Evolutionary conservation across 1,140 invertebrate genomes (phyloP).

Genomic region (Manduca sexta): DNA sequence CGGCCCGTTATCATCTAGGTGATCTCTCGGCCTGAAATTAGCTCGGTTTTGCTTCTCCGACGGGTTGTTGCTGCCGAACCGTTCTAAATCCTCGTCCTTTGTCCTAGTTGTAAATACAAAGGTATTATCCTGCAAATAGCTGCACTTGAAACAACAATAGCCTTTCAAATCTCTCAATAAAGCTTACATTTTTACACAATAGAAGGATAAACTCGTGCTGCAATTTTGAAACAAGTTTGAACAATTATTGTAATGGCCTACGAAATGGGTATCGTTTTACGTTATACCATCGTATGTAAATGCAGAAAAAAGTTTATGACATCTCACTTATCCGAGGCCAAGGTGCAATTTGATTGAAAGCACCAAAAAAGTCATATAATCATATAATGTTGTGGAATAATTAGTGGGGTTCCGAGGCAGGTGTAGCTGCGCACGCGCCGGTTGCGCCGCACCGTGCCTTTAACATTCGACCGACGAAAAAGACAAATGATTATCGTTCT

Average conservation of each 20-base stretch:
- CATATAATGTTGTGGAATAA: constrained; percentile 71
- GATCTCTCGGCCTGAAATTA: constrained; percentile 38
- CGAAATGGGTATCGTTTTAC: constrained; percentile 41
- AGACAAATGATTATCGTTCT: too few species aligned
- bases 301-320: constrained; percentile 67
- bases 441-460: constrained; percentile 15
- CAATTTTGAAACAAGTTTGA: too few species aligned
- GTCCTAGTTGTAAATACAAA: too few species aligned
- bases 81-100: neutral
- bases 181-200: neutral
- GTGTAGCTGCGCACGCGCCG: constrained; percentile 52
- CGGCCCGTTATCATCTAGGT: constrained; percentile 48
- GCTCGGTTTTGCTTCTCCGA: constrained; percentile 14
- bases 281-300: constrained; percentile 45
- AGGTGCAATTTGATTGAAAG: constrained; percentile 73
- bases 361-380: constrained; percentile 71
- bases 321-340: constrained; percentile 62
- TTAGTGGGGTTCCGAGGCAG: constrained; percentile 62
- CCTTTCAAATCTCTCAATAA: neutral
- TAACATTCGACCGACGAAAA: constrained; percentile 7
- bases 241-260: too few species aligned
- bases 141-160: too few species aligned
- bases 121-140: too few species aligned
- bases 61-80: neutral
- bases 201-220: constrained; percentile 3